A percentile compares a stretch with the other conserved stretches of the same genome.
Evolutionary conservation across 2,888 invertebrate genomes (phyloP).

Genomic region (Nycteola revayana): DNA sequence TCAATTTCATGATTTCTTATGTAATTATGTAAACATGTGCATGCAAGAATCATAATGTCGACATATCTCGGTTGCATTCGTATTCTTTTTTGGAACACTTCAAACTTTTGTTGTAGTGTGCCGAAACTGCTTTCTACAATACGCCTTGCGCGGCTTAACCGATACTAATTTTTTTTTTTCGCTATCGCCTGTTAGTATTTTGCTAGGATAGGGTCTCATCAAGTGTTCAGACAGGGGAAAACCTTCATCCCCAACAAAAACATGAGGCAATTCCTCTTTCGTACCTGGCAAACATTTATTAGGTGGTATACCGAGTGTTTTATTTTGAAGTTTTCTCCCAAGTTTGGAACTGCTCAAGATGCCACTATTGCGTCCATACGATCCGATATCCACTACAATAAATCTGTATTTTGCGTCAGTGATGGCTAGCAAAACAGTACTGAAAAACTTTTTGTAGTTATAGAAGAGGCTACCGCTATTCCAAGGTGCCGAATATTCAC

Average conservation of each 20-base stretch:
- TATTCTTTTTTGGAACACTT: constrained; percentile 12
- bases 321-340: constrained; percentile 10
- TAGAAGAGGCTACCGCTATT: constrained; percentile 17
- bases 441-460: constrained; percentile 17
- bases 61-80: constrained; percentile 13
- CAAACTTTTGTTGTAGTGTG: constrained; percentile 14
- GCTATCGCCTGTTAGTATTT: constrained; percentile 2
- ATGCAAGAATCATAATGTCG: constrained; percentile 10
- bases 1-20: not conserved
- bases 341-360: constrained; percentile 15
- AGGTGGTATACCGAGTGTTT: constrained; percentile 10
- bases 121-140: constrained; percentile 17
- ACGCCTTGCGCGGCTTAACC: constrained; percentile 10
- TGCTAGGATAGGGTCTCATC: constrained; percentile 13
- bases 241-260: constrained; percentile 13
- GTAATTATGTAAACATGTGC: constrained; percentile 5
- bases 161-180: constrained; percentile 11
- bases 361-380: constrained; percentile 16
- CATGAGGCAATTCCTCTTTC: constrained; percentile 8
- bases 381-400: constrained; percentile 16
- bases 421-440: constrained; percentile 17
- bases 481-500: constrained; percentile 17
- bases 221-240: constrained; percentile 10
- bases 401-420: constrained; percentile 17
- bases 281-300: constrained; percentile 17